These are phyloP conservation scores for Rana temporaria DNA, from an alignment of 2,113 vertebrate species.

Conservation along the genomic window DNA sequence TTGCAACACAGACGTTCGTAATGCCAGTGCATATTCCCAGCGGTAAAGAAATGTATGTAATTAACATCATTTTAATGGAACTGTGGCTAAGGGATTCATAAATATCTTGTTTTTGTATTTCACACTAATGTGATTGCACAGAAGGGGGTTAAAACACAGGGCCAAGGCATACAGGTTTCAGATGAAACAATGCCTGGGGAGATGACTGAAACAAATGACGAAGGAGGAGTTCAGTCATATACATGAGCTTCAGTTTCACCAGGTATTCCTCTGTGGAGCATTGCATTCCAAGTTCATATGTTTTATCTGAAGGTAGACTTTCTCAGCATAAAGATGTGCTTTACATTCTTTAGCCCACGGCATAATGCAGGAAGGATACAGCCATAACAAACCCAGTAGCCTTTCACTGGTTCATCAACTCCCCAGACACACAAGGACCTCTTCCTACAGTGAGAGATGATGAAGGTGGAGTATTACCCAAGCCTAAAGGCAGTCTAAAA, in stretches of 20 bases:
- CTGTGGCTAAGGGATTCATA: conserved; percentile 32
- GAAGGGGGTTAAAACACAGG: conserved; percentile 49
- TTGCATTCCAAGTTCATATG: conserved; percentile 36
- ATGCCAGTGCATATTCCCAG: conserved; percentile 28
- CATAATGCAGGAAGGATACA: conserved; percentile 42
- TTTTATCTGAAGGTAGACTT: conserved; percentile 30
- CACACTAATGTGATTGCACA: conserved; percentile 50
- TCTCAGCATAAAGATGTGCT: conserved; percentile 32
- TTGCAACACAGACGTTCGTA: neutral
- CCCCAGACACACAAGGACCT: conserved; percentile 39
- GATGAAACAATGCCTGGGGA: conserved; percentile 37
- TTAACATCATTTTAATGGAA: conserved; percentile 46
- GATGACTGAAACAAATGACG: conserved; percentile 42
- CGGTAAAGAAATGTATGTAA: conserved; percentile 42
- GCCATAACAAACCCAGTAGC: conserved; percentile 33
- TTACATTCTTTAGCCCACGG: conserved; percentile 32
- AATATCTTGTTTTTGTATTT: conserved; percentile 47
- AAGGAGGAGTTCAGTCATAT: conserved; percentile 43
- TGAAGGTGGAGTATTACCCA: conserved; percentile 47
- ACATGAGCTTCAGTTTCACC: neutral
- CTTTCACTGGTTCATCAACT: conserved; percentile 28
- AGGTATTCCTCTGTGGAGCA: conserved; percentile 23
- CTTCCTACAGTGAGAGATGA: conserved; percentile 36
- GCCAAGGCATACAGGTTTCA: conserved; percentile 6
- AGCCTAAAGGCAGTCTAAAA: conserved; percentile 35